phyloP scores from a whole-genome alignment of 2,888 invertebrate species.

The Cacoxenus indagator region DNA sequence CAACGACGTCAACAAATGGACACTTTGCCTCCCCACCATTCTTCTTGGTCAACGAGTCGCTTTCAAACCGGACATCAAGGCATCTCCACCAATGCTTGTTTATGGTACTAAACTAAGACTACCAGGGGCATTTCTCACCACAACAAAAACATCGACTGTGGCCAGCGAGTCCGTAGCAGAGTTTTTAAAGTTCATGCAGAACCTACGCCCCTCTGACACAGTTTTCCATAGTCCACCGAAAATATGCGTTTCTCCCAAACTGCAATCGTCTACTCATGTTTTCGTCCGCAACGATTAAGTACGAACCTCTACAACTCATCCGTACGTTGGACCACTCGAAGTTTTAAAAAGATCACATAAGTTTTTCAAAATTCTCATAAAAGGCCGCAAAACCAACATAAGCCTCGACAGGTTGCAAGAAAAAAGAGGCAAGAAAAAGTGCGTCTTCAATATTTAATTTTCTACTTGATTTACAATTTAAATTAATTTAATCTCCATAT shows the following conservation, averaged over 20 bases:
- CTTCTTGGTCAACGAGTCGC: background rate
- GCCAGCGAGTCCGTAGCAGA: no score
- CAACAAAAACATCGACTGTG: background rate
- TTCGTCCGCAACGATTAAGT: no score
- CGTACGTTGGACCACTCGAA: background rate
- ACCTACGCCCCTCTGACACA: background rate
- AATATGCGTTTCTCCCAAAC: background rate
- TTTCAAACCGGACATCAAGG: no score
- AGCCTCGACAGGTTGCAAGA: background rate
- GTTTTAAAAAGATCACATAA: background rate
- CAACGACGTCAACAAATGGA: background rate
- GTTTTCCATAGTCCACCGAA: background rate
- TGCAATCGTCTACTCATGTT: background rate
- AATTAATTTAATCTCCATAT: no score
- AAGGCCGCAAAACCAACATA: background rate
- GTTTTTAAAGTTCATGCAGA: no score
- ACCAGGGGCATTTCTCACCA: background rate
- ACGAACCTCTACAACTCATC: background rate
- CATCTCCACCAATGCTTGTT: no score
- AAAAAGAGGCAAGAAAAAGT: no score
- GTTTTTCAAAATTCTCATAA: background rate
- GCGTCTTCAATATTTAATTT: no score
- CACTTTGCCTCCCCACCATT: background rate
- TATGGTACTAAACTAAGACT: background rate
- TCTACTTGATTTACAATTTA: no score